These are phyloP conservation scores for Chamaea fasciata DNA, from an alignment of 2,113 vertebrate genomes.

Conservation along the genomic window DNA sequence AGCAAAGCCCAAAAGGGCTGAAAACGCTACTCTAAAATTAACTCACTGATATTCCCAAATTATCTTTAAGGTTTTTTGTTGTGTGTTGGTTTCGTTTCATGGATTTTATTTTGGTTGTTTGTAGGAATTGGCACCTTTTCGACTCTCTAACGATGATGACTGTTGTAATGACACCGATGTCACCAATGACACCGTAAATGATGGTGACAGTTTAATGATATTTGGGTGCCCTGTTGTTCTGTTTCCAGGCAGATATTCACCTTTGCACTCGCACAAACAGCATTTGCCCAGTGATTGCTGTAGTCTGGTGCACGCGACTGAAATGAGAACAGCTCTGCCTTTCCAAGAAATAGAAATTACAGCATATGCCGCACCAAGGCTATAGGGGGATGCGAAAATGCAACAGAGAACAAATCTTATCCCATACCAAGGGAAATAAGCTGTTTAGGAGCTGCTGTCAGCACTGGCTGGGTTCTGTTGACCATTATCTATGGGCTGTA, in stretches of 20 bases:
- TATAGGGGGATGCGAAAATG: not conserved
- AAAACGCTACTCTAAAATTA: not conserved
- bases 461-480: not conserved
- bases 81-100: not conserved
- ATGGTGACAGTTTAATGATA: not conserved
- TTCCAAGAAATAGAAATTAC: not conserved
- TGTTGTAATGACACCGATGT: not conserved
- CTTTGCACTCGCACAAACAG: not conserved
- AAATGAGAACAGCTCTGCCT: not conserved
- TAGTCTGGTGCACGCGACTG: not conserved
- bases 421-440: not conserved
- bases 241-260: not conserved
- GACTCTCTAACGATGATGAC: not conserved
- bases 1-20: not conserved
- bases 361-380: not conserved
- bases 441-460: not conserved
- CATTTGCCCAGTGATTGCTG: not conserved
- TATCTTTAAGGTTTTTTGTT: not conserved
- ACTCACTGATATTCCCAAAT: not conserved
- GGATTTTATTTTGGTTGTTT: not conserved
- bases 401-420: not conserved
- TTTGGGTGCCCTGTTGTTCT: not conserved
- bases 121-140: not conserved
- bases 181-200: not conserved
- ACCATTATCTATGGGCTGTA: accelerated